Base-by-base conservation (phyloP, 2,113 vertebrate genomes). In the Hoplias malabaricus region DNA sequence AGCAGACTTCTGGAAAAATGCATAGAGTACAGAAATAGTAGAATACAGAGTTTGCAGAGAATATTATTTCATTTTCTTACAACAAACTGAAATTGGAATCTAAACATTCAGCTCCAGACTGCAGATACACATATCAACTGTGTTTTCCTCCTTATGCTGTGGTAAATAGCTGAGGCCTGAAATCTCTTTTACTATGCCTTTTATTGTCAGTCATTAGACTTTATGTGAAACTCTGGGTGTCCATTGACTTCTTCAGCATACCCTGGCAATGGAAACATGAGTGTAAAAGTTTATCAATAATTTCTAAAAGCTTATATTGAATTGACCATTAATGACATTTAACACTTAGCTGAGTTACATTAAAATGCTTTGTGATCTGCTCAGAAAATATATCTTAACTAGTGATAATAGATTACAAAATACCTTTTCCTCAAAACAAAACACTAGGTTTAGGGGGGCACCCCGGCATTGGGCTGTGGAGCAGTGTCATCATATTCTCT, bases 231-330 rank as follows among this genome's bases (percentile, higher is more conserved):
- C 53, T 10, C 33, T 56, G 82, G 65, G 57, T 86, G 77, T 74
- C 46, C 5, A 54, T 48, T 80, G 78, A 77, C 65, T 78, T 69
- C 72, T 27, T 3, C n/a, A 33, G 34, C 48, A 12, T 80, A 69
- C 42, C 71, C 56, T 43, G 50, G 50, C n/a, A 75, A 62, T 82
- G 78, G 83, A 84, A 86, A 75, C 3, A 38, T 34, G 33, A 33
- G 42, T 36, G 29, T 46, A 11, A 78, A 33, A 57, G n/a, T n/a
- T n/a, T 57, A 25, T 69, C 23, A 8, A 33, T 48, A 7, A n/a
- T 4, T 16, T 19, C 54, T n/a, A n/a, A n/a, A 21, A 31, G 36
- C 21, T 77, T 21, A 33, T 33, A 53, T 5, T 14, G n/a, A 21
- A 48, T 9, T 25, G 3, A 10, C 0, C 14, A 8, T n/a, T n/a